Evolutionary conservation across 2,888 invertebrate genomes (phyloP).

Genomic region (Timema podura): DNA sequence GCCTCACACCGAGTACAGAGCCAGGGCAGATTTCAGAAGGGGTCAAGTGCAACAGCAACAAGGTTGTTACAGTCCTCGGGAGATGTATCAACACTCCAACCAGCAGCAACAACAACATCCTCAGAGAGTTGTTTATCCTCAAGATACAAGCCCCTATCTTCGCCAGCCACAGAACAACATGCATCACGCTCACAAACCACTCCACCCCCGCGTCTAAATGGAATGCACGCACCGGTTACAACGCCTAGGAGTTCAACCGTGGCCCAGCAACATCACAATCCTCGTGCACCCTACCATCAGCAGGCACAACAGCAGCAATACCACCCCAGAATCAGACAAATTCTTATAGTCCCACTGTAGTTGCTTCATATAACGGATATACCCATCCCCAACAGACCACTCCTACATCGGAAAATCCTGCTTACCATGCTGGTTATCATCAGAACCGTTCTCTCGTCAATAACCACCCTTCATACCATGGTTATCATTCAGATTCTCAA

Average conservation of each 20-base stretch:
- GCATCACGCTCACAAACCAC: constrained; percentile 11
- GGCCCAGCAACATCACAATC: constrained; percentile 17
- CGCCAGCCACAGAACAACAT: constrained; percentile 15
- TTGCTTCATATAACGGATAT: constrained; percentile 47
- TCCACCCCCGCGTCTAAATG: constrained; percentile 27
- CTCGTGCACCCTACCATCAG: constrained; percentile 17
- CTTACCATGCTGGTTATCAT: constrained; percentile 37
- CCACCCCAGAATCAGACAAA: constrained; percentile 40
- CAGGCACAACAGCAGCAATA: constrained; percentile 39
- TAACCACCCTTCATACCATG: too few species aligned
- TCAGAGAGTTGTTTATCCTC: not conserved
- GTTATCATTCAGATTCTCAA: not conserved
- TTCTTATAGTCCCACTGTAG: constrained; percentile 45
- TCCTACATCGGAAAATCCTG: constrained; percentile 44
- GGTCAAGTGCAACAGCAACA: constrained; percentile 8
- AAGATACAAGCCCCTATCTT: constrained; percentile 14
- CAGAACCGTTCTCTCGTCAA: constrained; percentile 37
- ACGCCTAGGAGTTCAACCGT: constrained; percentile 25
- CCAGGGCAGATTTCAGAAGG: constrained; percentile 24
- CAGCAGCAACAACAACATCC: constrained; percentile 19
- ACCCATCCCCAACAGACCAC: constrained; percentile 49
- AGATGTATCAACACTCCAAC: constrained; percentile 1
- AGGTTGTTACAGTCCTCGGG: constrained; percentile 19
- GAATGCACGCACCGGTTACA: constrained; percentile 28
- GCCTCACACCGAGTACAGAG: constrained; percentile 22